Evolutionary conservation across 2,113 vertebrate genomes (phyloP), one percentile per base, ranked within the genome.

Genomic region (Callipepla squamata): DNA sequence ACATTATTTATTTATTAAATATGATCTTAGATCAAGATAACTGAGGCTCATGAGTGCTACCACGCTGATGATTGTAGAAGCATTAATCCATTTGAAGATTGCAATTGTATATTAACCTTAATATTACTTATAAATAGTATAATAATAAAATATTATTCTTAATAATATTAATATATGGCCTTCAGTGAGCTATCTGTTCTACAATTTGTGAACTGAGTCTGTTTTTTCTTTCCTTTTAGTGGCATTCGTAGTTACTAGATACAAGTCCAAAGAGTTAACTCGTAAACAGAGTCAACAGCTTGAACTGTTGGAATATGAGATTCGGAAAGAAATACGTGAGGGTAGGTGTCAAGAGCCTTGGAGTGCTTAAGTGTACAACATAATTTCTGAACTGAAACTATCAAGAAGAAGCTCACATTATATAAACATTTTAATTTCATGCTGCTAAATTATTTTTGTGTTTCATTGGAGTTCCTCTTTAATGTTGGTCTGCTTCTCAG

Each of bases 261-360:
- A 97, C 61, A 98, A 99, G 91, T 98, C 98, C 21, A 98, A 97
- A 90, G 97, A 98, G 84, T 96, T 99, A 74, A 98, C 97, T 28
- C 96, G 91, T 36, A 96, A 96, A 89, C 98, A 99, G 97, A 98
- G 99, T 88, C 96, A 96, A 68, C 96, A 97, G 13, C 97, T 99
- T 65, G 99, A 99, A 58, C 96, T 98, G 13, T 84, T 99, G 93
- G 99, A 99, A 85, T 98, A 98, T 4, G 97, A 99, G 69, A 98
- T 99, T 81, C 97, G 99, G 91, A 99, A 98, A 55, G 98, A 99
- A 94, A 99, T 99, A 77, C 97, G 99, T 3, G 98, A 99, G 63
- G 99, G 99, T 99, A 96, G 58, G 97, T 96, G 40, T 86, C 1
- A 15, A 51, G 59, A 51, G 59, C 73, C 85, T 85, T 89, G 15